Evolutionary conservation across 1,140 invertebrate genomes (phyloP), one percentile per base, ranked within the genome.

Genomic region (Asobara japonica): DNA sequence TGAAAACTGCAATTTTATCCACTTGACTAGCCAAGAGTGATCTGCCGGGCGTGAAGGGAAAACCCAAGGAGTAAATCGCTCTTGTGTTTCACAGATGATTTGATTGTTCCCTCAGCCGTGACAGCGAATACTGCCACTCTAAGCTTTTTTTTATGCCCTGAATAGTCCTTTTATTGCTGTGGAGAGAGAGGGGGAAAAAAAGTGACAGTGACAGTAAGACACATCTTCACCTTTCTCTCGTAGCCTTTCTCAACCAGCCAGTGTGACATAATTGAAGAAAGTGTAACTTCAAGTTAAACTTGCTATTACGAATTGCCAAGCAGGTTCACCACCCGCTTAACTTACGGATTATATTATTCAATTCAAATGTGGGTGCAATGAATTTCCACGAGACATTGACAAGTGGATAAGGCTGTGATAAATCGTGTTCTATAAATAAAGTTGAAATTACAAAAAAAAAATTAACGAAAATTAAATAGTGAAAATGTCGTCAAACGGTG

Each of bases 401-500:
- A 61, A 16, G 56, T 61, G 18, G n/a, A 72, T 22, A 25, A 62
- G 45, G 18, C 31, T 51, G 29, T 62, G 45, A 74, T 73, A 48
- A 38, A 61, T 33, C n/a, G 7, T 62, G 16, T 62, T 60, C 13
- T 7, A 31, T 62, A 45, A 66, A 48, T 33, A n/a, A 22, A 29
- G 2, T 16, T 48, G 10, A n/a, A n/a, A 8, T 65, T 38, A 8
- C 7, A 48, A 16, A 5, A 33, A 65, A 10, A 18, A 51, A 25
- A 27, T 51, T 7, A 65, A 38, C 18, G 25, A 56, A 10, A 74
- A 18, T 3, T 3, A 62, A 56, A n/a, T n/a, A n/a, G 18, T 4
- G 25, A 80, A 76, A 71, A 86, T 86, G 84, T 87, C 84, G 74
- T 87, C 84, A 67, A 86, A 86, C 78, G 82, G 85, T 38, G 85